A percentile compares a stretch with the other conserved stretches of the same genome.
These are phyloP conservation scores for Tipula unca DNA, from an alignment of 2,888 invertebrate genomes.

Conservation along the genomic window DNA sequence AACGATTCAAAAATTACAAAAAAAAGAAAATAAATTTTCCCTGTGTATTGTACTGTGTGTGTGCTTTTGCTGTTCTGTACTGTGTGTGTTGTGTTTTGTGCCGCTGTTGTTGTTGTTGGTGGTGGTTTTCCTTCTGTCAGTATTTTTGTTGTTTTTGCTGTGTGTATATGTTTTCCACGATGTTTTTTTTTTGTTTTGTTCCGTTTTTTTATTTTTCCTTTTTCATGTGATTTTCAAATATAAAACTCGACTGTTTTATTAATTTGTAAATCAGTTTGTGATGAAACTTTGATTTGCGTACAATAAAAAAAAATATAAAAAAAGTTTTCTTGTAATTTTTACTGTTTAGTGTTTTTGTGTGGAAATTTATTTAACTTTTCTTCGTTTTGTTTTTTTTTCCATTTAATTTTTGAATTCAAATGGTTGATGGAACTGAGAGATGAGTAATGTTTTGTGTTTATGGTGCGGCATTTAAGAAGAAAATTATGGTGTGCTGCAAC, in stretches of 20 bases:
- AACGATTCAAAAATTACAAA: background rate
- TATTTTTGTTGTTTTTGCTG: background rate
- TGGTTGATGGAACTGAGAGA: background rate
- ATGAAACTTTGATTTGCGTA: conserved; percentile 18
- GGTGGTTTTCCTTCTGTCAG: background rate
- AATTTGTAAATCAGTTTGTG: conserved; percentile 17
- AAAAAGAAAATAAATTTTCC: too few species aligned
- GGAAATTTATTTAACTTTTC: background rate
- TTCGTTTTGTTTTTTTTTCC: background rate
- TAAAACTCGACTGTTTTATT: conserved; percentile 15
- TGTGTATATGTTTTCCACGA: background rate
- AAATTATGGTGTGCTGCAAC: background rate
- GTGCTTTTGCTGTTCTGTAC: background rate
- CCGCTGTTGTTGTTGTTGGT: too few species aligned
- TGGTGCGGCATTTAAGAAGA: background rate
- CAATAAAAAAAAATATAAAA: background rate
- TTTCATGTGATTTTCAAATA: conserved; percentile 10
- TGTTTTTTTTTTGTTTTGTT: background rate
- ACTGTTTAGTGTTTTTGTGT: background rate
- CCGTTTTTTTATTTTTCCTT: background rate
- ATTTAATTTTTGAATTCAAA: background rate
- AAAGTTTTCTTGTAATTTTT: background rate
- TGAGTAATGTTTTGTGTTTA: background rate
- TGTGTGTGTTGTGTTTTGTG: background rate
- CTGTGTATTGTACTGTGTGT: background rate